These are phyloP conservation scores for Lochmaea capreae DNA, from an alignment of 2,888 invertebrate species.

Conservation along the genomic window DNA sequence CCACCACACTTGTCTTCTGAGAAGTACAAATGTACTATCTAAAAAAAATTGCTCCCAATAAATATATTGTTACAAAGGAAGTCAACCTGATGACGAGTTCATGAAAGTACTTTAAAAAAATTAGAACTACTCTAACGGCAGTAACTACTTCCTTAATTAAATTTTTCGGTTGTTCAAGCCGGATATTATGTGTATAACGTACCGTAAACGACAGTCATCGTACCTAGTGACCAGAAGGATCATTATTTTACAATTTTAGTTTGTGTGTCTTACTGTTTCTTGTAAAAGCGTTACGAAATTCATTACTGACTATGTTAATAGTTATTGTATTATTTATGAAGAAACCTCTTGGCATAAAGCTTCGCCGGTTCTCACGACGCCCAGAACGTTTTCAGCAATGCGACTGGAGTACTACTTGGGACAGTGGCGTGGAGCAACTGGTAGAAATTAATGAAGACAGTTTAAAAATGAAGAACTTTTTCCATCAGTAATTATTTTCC, in stretches of 20 bases:
- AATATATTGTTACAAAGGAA: not conserved
- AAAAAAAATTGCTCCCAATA: not conserved
- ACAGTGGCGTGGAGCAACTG: slow-evolving; percentile 5
- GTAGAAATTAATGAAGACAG: too few relatives aligned
- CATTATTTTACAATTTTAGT: slow-evolving; percentile 20
- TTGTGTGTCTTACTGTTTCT: slow-evolving; percentile 21
- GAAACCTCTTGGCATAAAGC: slow-evolving; percentile 10
- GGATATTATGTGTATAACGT: slow-evolving; percentile 11
- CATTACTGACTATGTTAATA: slow-evolving; percentile 36
- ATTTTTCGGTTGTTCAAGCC: slow-evolving; percentile 4
- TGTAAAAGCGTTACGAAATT: slow-evolving; percentile 28
- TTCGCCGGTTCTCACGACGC: slow-evolving; percentile 28
- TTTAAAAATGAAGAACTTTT: not conserved
- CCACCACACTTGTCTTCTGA: too few relatives aligned
- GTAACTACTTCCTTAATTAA: slow-evolving; percentile 10
- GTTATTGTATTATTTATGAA: slow-evolving; percentile 34
- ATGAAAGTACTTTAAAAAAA: not conserved
- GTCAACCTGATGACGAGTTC: not conserved
- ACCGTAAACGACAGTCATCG: slow-evolving; percentile 5
- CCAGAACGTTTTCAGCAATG: slow-evolving; percentile 21
- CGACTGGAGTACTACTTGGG: not conserved
- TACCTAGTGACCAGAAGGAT: slow-evolving; percentile 11
- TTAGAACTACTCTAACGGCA: slow-evolving; percentile 7
- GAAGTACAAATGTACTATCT: too few relatives aligned
- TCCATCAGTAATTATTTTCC: not conserved